A percentile compares a stretch with the other conserved stretches of the same genome.
Evolutionary conservation across 1,140 invertebrate species (phyloP).

Genomic region (Drosophila neocordata): DNA sequence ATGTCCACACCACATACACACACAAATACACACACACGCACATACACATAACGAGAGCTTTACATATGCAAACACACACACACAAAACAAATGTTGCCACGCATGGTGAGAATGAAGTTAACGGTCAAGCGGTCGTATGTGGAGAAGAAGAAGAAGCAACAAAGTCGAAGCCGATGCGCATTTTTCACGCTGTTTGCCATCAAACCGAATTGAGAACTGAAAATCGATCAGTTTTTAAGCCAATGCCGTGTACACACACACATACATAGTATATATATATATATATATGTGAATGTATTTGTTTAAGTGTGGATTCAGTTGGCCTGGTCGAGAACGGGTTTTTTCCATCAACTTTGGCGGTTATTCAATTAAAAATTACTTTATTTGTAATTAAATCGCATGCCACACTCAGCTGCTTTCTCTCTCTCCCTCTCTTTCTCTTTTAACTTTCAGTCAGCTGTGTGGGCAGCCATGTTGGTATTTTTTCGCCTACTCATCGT

Average conservation of each 20-base stretch:
- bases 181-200: slow-evolving; percentile 40
- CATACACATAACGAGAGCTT: slow-evolving; percentile 7
- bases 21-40: slow-evolving; percentile 27
- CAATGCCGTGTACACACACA: background rate
- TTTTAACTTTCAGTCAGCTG: slow-evolving; percentile 20
- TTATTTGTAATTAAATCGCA: slow-evolving; percentile 82
- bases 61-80: slow-evolving; percentile 13
- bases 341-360: slow-evolving; percentile 75
- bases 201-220: slow-evolving; percentile 33
- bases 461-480: slow-evolving; percentile 42
- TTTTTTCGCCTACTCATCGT: slow-evolving; percentile 6
- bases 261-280: background rate
- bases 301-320: slow-evolving; percentile 9
- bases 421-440: slow-evolving; percentile 7
- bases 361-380: slow-evolving; percentile 82
- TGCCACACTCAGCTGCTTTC: slow-evolving; percentile 31
- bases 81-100: slow-evolving; percentile 52
- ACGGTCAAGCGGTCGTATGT: slow-evolving; percentile 22
- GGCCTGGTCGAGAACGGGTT: slow-evolving; percentile 34
- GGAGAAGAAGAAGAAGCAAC: background rate
- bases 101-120: slow-evolving; percentile 56
- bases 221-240: slow-evolving; percentile 63
- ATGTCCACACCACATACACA: slow-evolving; percentile 46
- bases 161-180: slow-evolving; percentile 35
- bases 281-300: slow-evolving; percentile 14